Evolutionary conservation across 1,140 invertebrate genomes (phyloP), one percentile per base, ranked within the genome.

Genomic region (Tetragnatha versicolor): DNA sequence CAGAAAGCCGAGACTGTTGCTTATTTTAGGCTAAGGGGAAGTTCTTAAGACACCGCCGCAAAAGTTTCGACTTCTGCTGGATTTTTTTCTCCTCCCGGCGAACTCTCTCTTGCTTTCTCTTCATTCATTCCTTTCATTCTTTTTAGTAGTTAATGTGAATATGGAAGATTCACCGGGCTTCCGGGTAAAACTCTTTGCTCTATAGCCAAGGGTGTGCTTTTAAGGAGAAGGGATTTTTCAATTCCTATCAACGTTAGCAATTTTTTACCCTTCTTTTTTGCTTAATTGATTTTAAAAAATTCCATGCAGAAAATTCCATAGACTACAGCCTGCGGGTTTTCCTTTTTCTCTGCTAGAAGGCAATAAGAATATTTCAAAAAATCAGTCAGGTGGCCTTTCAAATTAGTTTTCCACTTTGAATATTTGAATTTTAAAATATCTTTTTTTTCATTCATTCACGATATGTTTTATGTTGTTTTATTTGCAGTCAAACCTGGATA

Each of bases 11-110:
- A 72, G 51, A 55, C 51, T 25, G 69, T 72, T 72, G 33, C 69
- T 72, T 58, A 72, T 72, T 72, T 72, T 72, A 72, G 69, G 14
- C 27, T 42, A 58, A 39, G 69, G 33, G 37, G 35, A 39, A 72
- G 69, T 72, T 72, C 53, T 60, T 45, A 72, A 39, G 53, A 27
- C 27, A 63, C 68, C 69, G 69, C 69, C 31, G 49, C 51, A 20
- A 65, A 68, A 42, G 20, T 60, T 58, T 29, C 14, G 20, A 39
- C 45, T 72, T 55, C 60, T 42, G 3, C 29, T 66, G 22, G 27
- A 45, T 66, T 66, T 66, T 47, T 47, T 47, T 20, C 5, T 31
- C 31, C 20, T 29, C n/a, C 22, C 35, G 35, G 37, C 25, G 37
- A 20, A 63, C 42, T 39, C 33, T 63, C 22, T 66, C 42, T 47